phyloP scores from a whole-genome alignment of 1,140 invertebrate species.

The Campoletis sonorensis region DNA sequence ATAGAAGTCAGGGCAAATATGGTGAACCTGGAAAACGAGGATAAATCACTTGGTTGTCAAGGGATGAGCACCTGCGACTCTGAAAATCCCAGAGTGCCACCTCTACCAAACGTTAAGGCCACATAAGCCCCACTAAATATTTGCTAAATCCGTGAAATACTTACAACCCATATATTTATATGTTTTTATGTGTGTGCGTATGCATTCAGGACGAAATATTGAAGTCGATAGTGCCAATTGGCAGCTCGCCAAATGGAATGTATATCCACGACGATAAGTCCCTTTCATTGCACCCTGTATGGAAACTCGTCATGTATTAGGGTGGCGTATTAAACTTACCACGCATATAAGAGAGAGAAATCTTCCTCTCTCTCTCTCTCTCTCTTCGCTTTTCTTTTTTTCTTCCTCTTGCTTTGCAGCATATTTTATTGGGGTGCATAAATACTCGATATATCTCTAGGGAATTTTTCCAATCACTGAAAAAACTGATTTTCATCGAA shows the following conservation, averaged over 20 bases:
- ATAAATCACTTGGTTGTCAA: slow-evolving; percentile 65
- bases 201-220: slow-evolving; percentile 41
- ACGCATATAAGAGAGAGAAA: background rate
- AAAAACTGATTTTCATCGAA: too few species aligned
- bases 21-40: background rate
- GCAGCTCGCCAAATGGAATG: slow-evolving; percentile 73
- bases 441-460: too few species aligned
- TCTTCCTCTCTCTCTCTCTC: too few species aligned
- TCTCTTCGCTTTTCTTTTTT: background rate
- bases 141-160: slow-evolving; percentile 69
- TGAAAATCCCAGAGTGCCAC: slow-evolving; percentile 25
- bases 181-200: slow-evolving; percentile 23
- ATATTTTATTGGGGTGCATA: background rate
- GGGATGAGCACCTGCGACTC: slow-evolving; percentile 50
- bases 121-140: slow-evolving; percentile 70
- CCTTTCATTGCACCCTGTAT: slow-evolving; percentile 47
- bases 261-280: slow-evolving; percentile 68
- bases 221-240: slow-evolving; percentile 72
- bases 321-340: background rate
- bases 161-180: slow-evolving; percentile 16
- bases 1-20: background rate
- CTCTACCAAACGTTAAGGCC: slow-evolving; percentile 66
- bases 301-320: slow-evolving; percentile 11
- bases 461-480: too few species aligned
- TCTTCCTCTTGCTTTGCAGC: background rate